Evolutionary conservation across 1,140 invertebrate species (phyloP), one percentile per base, ranked within the genome.

Genomic region (Zaprionus davidi): DNA sequence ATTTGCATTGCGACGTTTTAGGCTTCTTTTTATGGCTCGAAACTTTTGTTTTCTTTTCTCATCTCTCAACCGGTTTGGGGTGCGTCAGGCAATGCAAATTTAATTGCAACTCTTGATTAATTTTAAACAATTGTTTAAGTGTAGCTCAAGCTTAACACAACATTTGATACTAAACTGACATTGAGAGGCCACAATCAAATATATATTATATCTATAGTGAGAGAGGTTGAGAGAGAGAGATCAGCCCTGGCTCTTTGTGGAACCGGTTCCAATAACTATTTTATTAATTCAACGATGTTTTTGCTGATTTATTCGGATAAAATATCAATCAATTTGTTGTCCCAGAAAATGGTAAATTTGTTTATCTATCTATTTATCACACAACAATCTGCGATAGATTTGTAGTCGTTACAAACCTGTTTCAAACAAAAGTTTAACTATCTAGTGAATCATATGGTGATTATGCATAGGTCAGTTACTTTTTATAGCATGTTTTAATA

Each of bases 11-110:
- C 70, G 56, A 15, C 24, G 38, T 67, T 66, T 72, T 79, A 49
- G 56, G 24, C 56, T 44, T 59, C 41, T 66, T 82, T 82, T 79
- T 79, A 74, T 82, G 63, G 34, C 81, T 69, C 46, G 56, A 81
- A 60, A 51, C 60, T 49, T 62, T 58, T 55, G 24, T 46, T 38
- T 6, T 26, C 31, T 51, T 53, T 38, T 57, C 38, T 69, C 67
- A 53, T 38, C 57, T 62, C 31, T 28, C 31, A 24, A 71, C 41
- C n/a, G 41, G 41, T 46, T 51, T 12, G 20, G 5, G 11, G 9
- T 49, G 46, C 17, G n/a, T 11, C 38, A 15, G n/a, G 73, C 69
- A 15, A 76, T 71, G 74, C 74, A 72, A 76, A 76, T 73, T 72
- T 67, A 72, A 76, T 72, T 76, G 74, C 44, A 28, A 17, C 38